Base-by-base conservation (phyloP, 2,113 vertebrate species). In the Rhea pennata region DNA sequence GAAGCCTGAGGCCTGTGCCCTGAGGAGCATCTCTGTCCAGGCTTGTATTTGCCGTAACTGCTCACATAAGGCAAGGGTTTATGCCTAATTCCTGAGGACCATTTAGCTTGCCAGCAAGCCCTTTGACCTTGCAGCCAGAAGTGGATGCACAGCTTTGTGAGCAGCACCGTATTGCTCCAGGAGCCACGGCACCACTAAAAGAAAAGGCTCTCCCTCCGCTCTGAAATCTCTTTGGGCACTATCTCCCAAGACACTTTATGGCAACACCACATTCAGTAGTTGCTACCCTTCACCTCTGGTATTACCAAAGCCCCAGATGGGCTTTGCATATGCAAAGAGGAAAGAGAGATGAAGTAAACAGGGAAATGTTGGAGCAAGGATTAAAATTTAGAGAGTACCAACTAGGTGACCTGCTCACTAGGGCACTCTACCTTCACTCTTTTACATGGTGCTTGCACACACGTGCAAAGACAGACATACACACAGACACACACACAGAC, bases 391-490 rank as follows among this genome's bases (percentile, higher is more conserved):
- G 67, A 82, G 22, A 54, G 53, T 51, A 67, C 9, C 36, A 46
- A 6, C 10, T 19, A 33, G 8, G 48, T 80, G 53, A n/a, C 65
- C 51, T 66, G 54, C 56, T 26, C 31, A 9, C 21, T 0, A 0
- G 33, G 51, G 7, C 33, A 42, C 12, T 15, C 42, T 27, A 39
- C 33, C 61, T 64, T 85, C 48, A 5, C 20, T 72, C 23, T 53
- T 81, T 66, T 40, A 33, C 36, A 9, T 1, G 10, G n/a, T 12
- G 21, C 23, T 87, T 67, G 56, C 26, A 54, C 1, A 2, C 21
- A 9, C 0, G 2, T n/a, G n/a, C 74, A 13, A 3, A 7, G 31
- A 48, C 3, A 87, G 5, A 19, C 29, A 59, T 10, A 36, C 36
- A 36, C 36, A 36, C 36, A 36, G 36, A 36, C 36, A 36, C 36